Evolutionary conservation across 2,888 invertebrate species (phyloP), one percentile per base, ranked within the genome.

Genomic region (Drosophila cyrtoloma): DNA sequence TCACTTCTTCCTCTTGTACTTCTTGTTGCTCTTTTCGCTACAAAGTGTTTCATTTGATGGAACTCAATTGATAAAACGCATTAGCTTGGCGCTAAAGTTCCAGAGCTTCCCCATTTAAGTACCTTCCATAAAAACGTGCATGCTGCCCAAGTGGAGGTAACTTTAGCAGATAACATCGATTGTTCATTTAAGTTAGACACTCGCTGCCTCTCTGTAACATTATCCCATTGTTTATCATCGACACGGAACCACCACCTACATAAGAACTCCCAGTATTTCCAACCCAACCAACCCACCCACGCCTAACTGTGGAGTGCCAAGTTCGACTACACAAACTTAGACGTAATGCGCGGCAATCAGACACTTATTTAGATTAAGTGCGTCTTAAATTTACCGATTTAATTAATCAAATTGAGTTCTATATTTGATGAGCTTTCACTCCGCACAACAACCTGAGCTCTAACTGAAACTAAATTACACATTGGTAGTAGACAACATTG

Each of bases 31-130:
- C 71, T 67, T 83, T 32, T 39, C 55, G 63, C 80, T 71, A 71
- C 76, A 89, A 84, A 87, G 85, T 89, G 89, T 90, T 89, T 75
- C 82, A 84, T 87, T 81, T 81, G 91, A 87, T 91, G 88, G 77
- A 87, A 85, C 82, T 79, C 87, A 89, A 87, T 88, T 89, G 87
- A 89, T 88, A 88, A 91, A 91, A 87, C 79, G 76, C 90, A 88
- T 91, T 91, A 87, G 78, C 90, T 79, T 70, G 79, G 60, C 73
- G 71, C 89, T 77, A 72, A 89, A 86, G 82, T 89, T 84, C 71
- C 73, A 53, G 55, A 62, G 51, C 47, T 52, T 33, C 16, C 52
- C 51, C 53, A 64, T 71, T 73, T 72, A 71, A 79, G 63, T 77
- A 67, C 63, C 74, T 35, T 53, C 78, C 84, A 81, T 86, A 77